phyloP scores from a whole-genome alignment of 2,797 vertebrate species.

The Acipenser ruthenus region DNA sequence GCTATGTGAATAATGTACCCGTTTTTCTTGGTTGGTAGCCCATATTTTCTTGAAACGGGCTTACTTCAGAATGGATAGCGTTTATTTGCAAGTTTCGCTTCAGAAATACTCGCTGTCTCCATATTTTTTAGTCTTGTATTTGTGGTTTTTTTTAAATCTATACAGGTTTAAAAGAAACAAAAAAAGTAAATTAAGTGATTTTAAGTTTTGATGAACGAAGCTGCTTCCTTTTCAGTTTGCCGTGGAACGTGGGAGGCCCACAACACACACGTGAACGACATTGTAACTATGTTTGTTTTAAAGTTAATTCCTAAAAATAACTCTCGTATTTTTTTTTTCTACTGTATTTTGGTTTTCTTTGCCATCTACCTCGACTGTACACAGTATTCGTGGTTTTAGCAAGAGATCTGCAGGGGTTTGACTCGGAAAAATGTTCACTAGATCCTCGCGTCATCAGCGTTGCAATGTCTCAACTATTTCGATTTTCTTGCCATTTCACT shows the following conservation, averaged over 20 bases:
- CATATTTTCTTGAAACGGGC: too few species aligned
- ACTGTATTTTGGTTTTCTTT: slow-evolving; percentile 48
- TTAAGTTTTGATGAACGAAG: slow-evolving; percentile 43
- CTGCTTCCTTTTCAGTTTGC: slow-evolving; percentile 59
- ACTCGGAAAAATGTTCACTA: slow-evolving; percentile 15
- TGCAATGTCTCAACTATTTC: not conserved
- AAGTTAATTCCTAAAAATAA: slow-evolving; percentile 27
- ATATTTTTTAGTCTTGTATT: slow-evolving; percentile 48
- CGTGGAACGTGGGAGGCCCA: slow-evolving; percentile 55
- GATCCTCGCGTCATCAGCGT: not conserved
- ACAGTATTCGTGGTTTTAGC: slow-evolving; percentile 66
- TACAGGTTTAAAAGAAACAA: not conserved
- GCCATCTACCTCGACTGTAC: slow-evolving; percentile 92
- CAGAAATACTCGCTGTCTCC: slow-evolving; percentile 40
- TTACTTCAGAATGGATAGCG: too few species aligned
- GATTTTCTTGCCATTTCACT: too few species aligned
- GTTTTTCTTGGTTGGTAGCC: too few species aligned
- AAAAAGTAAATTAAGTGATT: slow-evolving; percentile 13
- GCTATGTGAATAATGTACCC: too few species aligned
- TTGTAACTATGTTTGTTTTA: slow-evolving; percentile 25
- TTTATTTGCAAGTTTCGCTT: too few species aligned
- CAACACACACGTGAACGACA: slow-evolving; percentile 22
- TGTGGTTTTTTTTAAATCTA: not conserved
- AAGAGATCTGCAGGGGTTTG: slow-evolving; percentile 44
- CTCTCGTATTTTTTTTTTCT: slow-evolving; percentile 28